Evolutionary conservation across 2,113 vertebrate genomes (phyloP), one percentile per base, ranked within the genome.

Genomic region (Tachycineta bicolor): DNA sequence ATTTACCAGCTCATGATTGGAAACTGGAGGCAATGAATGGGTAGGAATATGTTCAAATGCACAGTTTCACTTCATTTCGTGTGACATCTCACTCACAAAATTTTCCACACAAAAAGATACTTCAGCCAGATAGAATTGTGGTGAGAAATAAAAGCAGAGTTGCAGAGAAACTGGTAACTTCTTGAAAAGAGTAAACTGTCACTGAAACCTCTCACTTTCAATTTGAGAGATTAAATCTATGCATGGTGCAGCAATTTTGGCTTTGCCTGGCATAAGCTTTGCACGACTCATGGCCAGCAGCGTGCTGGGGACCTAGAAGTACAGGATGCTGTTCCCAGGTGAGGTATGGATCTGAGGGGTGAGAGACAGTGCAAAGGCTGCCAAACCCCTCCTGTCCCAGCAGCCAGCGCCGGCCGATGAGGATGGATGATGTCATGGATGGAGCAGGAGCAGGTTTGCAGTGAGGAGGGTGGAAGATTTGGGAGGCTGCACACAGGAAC

Each of bases 161-260:
- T 88, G 70, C 64, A 83, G 60, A 87, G 83, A 87, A 95, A 92
- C 58, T 10, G 41, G 5, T 93, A 60, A 89, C 69, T 92, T 96
- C 94, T 97, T 93, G 55, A 95, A 96, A 96, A 87, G 76, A 88
- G 44, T 93, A 69, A 95, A 74, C 82, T 92, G 86, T 90, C 78
- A 80, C 71, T 74, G 80, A 92, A 94, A 94, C 53, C n/a, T 95
- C 76, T 94, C 95, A 93, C 94, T 96, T 96, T 96, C 96, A 94
- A 68, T 95, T 81, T 92, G 88, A 95, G 86, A 93, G 90, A 94
- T 76, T 39, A 92, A 90, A 93, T 95, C 88, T 92, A n/a, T 90
- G 65, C 76, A 31, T 20, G 29, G 60, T 47, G 53, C 62, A 93
- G 64, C 83, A 85, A 68, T 95, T 96, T 96, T 90, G 93, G 79